phyloP scores from a whole-genome alignment of 1,140 invertebrate species.

The Drosophila pandora region DNA sequence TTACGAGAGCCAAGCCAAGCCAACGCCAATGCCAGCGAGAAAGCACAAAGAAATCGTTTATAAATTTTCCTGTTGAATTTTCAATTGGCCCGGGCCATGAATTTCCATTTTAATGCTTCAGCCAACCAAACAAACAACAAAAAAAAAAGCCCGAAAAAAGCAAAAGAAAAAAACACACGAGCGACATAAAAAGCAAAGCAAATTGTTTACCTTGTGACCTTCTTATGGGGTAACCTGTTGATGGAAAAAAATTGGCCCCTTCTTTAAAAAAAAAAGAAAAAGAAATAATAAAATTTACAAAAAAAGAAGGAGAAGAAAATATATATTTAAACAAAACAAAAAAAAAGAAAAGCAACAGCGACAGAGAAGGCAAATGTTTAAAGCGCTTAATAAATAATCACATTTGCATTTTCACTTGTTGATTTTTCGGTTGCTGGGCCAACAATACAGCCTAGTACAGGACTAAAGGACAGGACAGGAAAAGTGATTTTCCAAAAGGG shows the following conservation, averaged over 20 bases:
- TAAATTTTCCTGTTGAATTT: slow-evolving; percentile 67
- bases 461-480: neutral
- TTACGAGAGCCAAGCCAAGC: slow-evolving; percentile 5
- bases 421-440: slow-evolving; percentile 55
- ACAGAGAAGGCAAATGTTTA: slow-evolving; percentile 58
- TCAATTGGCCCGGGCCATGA: slow-evolving; percentile 60
- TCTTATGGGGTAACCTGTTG: slow-evolving; percentile 30
- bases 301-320: neutral
- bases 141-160: neutral
- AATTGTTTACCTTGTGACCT: slow-evolving; percentile 47
- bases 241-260: slow-evolving; percentile 9
- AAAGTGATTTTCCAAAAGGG: neutral
- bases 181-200: slow-evolving; percentile 35
- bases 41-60: slow-evolving; percentile 54
- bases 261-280: neutral
- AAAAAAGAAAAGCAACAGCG: slow-evolving; percentile 12
- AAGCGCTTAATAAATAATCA: slow-evolving; percentile 82
- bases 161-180: neutral
- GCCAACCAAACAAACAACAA: neutral
- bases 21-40: slow-evolving; percentile 22
- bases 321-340: slow-evolving; percentile 3
- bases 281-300: slow-evolving; percentile 6
- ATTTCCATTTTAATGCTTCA: slow-evolving; percentile 53
- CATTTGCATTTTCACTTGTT: slow-evolving; percentile 82
- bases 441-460: slow-evolving; percentile 1